phyloP scores from a whole-genome alignment of 2,113 vertebrate species.

The Chitala chitala region DNA sequence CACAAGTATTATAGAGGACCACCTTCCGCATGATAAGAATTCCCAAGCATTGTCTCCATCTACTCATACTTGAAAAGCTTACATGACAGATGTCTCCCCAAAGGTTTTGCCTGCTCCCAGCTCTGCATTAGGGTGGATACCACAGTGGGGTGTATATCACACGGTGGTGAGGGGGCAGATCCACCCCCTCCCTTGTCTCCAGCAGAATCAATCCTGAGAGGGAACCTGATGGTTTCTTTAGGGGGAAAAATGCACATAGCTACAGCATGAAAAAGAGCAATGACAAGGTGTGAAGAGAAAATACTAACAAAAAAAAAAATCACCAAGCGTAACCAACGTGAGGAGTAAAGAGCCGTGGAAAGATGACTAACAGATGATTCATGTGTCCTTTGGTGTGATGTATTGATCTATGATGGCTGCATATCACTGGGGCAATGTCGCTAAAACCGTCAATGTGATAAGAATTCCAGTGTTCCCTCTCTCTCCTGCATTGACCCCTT shows the following conservation, averaged over 20 bases:
- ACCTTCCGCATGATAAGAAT: too few relatives aligned
- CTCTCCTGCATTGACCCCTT: constrained; percentile 6
- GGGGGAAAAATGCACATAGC: neutral
- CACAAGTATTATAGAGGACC: too few relatives aligned
- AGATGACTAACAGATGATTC: constrained; percentile 23
- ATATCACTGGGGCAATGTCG: constrained; percentile 25
- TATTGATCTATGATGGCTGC: constrained; percentile 30
- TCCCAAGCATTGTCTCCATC: too few relatives aligned
- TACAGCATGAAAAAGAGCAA: neutral
- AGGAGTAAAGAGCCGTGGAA: constrained; percentile 19
- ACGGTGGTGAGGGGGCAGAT: too few relatives aligned
- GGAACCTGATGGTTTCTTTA: too few relatives aligned
- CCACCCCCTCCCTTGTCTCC: too few relatives aligned
- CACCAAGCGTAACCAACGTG: constrained; percentile 23
- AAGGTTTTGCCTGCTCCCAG: too few relatives aligned
- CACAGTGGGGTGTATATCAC: too few relatives aligned
- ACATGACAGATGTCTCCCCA: too few relatives aligned
- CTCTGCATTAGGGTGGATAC: too few relatives aligned
- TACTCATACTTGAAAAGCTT: too few relatives aligned
- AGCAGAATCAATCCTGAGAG: too few relatives aligned
- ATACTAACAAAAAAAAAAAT: neutral
- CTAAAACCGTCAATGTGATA: constrained; percentile 29
- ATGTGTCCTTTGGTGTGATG: constrained; percentile 27
- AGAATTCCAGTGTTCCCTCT: constrained; percentile 8
- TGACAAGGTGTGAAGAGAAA: neutral